These are phyloP conservation scores for Fulmarus glacialis DNA, from an alignment of 2,113 vertebrate genomes.

Conservation along the genomic window DNA sequence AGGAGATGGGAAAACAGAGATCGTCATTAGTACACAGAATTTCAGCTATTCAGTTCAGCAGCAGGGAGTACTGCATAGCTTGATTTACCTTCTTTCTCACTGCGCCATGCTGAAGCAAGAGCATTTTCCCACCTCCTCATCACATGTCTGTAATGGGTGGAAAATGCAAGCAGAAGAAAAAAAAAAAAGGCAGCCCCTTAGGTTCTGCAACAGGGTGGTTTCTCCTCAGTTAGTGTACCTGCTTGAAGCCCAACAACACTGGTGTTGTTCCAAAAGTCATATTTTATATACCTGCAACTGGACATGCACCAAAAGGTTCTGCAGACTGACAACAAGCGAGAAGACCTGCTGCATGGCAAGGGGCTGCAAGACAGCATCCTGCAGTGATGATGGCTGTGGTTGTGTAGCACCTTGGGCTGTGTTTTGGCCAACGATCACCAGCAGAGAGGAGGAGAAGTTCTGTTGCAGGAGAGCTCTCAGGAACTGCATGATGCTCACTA, in stretches of 20 bases:
- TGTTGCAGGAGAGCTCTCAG: slow-evolving; percentile 82
- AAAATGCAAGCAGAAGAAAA: not conserved
- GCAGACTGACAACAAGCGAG: slow-evolving; percentile 81
- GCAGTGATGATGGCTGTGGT: slow-evolving; percentile 27
- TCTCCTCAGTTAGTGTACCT: not conserved
- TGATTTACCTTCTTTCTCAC: slow-evolving; percentile 42
- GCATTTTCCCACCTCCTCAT: not conserved
- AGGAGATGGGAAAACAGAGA: not conserved
- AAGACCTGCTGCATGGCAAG: slow-evolving; percentile 75
- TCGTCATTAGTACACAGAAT: not conserved
- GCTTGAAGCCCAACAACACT: not conserved
- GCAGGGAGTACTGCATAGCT: slow-evolving; percentile 7
- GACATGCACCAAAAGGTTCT: slow-evolving; percentile 88
- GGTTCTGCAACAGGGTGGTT: not conserved
- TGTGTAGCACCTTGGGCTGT: not conserved
- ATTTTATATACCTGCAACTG: slow-evolving; percentile 39
- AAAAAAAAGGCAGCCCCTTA: not conserved
- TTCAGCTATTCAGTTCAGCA: slow-evolving; percentile 19
- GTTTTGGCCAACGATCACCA: slow-evolving; percentile 64
- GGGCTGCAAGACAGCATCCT: slow-evolving; percentile 80
- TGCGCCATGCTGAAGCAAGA: not conserved
- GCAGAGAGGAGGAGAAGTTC: slow-evolving; percentile 82
- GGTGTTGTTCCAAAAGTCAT: not conserved
- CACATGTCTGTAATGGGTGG: not conserved
- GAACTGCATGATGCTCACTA: slow-evolving; percentile 86